phyloP scores from a whole-genome alignment of 1,140 invertebrate species.

The Drosophila yakuba region DNA sequence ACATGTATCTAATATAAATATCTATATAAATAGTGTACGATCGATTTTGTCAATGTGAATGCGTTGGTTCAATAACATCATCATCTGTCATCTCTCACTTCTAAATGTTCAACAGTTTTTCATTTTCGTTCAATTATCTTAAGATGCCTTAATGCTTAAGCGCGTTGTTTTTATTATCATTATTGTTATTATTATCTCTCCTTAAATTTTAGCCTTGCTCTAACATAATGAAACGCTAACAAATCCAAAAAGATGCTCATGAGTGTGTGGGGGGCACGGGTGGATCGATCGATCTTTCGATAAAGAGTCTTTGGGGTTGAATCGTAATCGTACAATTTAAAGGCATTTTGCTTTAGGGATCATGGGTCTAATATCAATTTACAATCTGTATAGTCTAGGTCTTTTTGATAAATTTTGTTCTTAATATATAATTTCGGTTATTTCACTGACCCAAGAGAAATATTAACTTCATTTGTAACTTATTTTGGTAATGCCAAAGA shows the following conservation, averaged over 20 bases:
- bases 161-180: conserved; percentile 15
- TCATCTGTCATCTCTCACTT: conserved; percentile 13
- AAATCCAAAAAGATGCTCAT: conserved; percentile 59
- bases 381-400: conserved; percentile 15
- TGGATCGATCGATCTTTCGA: conserved; percentile 16
- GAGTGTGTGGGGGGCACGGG: conserved; percentile 8
- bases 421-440: conserved; percentile 17
- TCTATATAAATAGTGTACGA: conserved; percentile 74
- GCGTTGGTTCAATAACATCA: conserved; percentile 52
- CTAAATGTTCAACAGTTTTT: conserved; percentile 73
- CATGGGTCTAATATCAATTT: conserved; percentile 27
- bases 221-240: conserved; percentile 56
- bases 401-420: conserved; percentile 21
- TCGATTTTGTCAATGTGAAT: conserved; percentile 61
- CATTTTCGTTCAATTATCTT: conserved; percentile 28
- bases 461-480: not conserved
- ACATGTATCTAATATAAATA: conserved; percentile 69
- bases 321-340: conserved; percentile 11
- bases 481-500: not conserved
- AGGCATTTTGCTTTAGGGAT: conserved; percentile 2
- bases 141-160: conserved; percentile 43
- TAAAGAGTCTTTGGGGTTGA: conserved; percentile 4
- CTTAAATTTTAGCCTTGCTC: conserved; percentile 50
- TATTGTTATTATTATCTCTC: conserved; percentile 43
- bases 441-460: conserved; percentile 2